Evolutionary conservation across 2,888 invertebrate genomes (phyloP), one percentile per base, ranked within the genome.

Genomic region (Leucoptera coffeella): DNA sequence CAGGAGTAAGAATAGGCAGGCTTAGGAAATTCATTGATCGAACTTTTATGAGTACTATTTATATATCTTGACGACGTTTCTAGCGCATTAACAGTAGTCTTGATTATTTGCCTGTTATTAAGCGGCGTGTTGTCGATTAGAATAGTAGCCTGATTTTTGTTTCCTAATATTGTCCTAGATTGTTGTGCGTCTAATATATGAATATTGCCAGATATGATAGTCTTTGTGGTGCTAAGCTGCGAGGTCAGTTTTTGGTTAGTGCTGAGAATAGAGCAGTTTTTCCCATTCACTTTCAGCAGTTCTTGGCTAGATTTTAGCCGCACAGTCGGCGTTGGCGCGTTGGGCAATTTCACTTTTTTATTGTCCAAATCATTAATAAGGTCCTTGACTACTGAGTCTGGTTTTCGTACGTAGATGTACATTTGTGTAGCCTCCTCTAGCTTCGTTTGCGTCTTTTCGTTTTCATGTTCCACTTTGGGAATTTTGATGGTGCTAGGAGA

Each of bases 1-100:
- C 96, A 97, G 31, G 94, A 94, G 57, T 97, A 97, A 9, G 96
- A 96, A 61, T 95, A 97, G 3, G 92, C 90, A 4, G 97, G 97
- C 58, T 97, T 97, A 1, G 95, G 95, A 46, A 84, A 95, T 24
- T 78, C 76, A 30, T 78, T 77, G 21, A 69, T 41, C 54, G n/a
- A n/a, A n/a, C 61, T 45, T 67, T 71, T 54, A 40, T 40, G 48
- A 35, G 37, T 56, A 39, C 42, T 42, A 42, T 57, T 57, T 32
- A 65, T 41, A 45, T 55, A 65, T 43, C 69, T 72, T 5, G 60
- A 40, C 44, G 58, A 62, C 11, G 58, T 57, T 38, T 62, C 67
- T 4, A 55, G 40, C 28, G 56, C 59, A 36, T 41, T 52, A 9
- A 67, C 49, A 11, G 71, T 52, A n/a, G 67, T 64, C 42, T 71